Conservation (phyloP, 2,888 invertebrate genomes). For the Crocallis elinguaria region DNA sequence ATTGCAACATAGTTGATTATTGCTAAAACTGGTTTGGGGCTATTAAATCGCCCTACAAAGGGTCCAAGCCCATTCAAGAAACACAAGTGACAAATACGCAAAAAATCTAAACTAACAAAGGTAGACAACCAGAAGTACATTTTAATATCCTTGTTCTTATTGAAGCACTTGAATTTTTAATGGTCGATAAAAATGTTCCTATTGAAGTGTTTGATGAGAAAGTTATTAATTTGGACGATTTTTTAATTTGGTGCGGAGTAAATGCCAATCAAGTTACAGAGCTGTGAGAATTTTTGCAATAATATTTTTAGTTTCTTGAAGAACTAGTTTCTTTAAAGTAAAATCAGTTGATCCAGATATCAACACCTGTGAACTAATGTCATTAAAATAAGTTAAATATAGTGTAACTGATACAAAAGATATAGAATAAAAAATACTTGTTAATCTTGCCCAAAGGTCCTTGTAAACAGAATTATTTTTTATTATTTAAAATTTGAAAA, state of each 20-base stretch:
- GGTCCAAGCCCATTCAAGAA: constrained; percentile 9
- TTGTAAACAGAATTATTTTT: too few relatives aligned
- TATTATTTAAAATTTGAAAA: too few relatives aligned
- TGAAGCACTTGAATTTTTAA: constrained; percentile 74
- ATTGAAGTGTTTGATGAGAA: constrained; percentile 68
- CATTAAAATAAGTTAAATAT: constrained; percentile 17
- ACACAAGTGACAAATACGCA: constrained; percentile 62
- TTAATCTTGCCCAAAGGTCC: not conserved
- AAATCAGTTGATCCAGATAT: constrained; percentile 20
- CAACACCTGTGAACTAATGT: constrained; percentile 25
- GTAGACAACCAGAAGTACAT: constrained; percentile 66
- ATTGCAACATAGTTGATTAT: constrained; percentile 81
- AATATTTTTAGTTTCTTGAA: constrained; percentile 44
- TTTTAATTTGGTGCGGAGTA: constrained; percentile 39
- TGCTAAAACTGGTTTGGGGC: constrained; percentile 60
- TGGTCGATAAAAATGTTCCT: constrained; percentile 67
- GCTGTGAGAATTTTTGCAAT: constrained; percentile 58
- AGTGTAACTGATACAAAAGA: not conserved
- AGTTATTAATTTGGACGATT: constrained; percentile 70
- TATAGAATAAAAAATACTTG: not conserved
- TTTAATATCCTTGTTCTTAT: constrained; percentile 72
- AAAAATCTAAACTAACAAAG: constrained; percentile 71
- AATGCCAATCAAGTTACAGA: constrained; percentile 30
- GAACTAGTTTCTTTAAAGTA: constrained; percentile 42
- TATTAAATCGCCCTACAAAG: constrained; percentile 20